Percentiles rank a stretch among this genome's conserved stretches.
phyloP scores from a whole-genome alignment of 2,888 invertebrate genomes.

The Timema cristinae region DNA sequence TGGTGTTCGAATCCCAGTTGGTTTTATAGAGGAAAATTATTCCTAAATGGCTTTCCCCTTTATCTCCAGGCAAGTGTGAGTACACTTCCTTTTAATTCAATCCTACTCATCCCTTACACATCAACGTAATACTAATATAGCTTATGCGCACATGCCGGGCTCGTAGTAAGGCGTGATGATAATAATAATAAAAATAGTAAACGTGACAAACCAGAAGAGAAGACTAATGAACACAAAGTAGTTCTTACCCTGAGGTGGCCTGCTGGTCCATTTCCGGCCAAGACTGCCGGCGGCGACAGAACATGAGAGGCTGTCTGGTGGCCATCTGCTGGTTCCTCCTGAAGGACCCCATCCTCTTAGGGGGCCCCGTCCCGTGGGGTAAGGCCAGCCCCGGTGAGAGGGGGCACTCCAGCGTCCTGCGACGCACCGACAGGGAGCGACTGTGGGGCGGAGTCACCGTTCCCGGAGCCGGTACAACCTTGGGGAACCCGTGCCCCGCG shows the following conservation, averaged over 20 bases:
- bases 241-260: conserved; percentile 75
- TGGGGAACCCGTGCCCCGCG: conserved; percentile 58
- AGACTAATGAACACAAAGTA: background rate
- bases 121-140: too few species aligned
- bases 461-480: conserved; percentile 65
- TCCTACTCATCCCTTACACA: too few species aligned
- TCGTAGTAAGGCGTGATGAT: too few species aligned
- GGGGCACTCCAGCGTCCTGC: conserved; percentile 60
- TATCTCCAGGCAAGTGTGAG: too few species aligned
- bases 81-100: too few species aligned
- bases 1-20: too few species aligned
- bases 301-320: conserved; percentile 63
- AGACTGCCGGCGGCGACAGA: conserved; percentile 71
- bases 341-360: conserved; percentile 50
- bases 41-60: too few species aligned
- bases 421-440: conserved; percentile 42
- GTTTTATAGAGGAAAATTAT: too few species aligned
- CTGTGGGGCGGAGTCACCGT: conserved; percentile 46
- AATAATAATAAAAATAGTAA: too few species aligned
- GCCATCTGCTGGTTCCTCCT: conserved; percentile 45
- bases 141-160: too few species aligned
- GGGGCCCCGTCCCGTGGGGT: conserved; percentile 40
- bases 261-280: conserved; percentile 85
- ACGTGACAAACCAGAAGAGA: too few species aligned
- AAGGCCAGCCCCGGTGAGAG: conserved; percentile 41